Conservation (phyloP, 2,797 vertebrate species). For the Epinephelus awoara region DNA sequence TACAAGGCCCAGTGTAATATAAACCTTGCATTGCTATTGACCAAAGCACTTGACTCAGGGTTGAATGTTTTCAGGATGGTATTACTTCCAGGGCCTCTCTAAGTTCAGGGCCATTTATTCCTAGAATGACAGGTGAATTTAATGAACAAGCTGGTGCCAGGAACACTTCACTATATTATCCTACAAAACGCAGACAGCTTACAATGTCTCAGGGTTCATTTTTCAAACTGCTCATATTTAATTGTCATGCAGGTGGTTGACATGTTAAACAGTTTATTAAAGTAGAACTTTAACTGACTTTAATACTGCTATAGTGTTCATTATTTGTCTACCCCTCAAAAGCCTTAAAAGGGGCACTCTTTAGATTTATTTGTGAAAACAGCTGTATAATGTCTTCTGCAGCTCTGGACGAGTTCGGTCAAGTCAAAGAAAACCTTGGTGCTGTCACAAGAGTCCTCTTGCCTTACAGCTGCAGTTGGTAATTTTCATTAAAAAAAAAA, state of each 20-base stretch:
- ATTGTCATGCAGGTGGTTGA: not conserved
- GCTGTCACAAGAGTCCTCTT: not conserved
- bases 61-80: not conserved
- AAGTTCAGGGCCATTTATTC: not conserved
- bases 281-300: not conserved
- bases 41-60: not conserved
- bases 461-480: too few species aligned
- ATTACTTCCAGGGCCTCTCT: conserved; percentile 10
- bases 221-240: not conserved
- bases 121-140: not conserved
- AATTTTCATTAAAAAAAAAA: too few species aligned
- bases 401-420: conserved; percentile 1
- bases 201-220: too few species aligned
- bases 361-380: not conserved
- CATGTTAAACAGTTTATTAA: not conserved
- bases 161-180: too few species aligned
- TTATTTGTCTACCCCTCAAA: not conserved
- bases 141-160: not conserved
- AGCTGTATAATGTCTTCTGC: not conserved
- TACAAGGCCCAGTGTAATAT: not conserved
- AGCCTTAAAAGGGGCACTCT: not conserved
- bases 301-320: not conserved
- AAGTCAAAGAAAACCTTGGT: not conserved
- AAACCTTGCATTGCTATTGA: not conserved
- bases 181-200: too few species aligned